A percentile compares a stretch with the other conserved stretches of the same genome.
Evolutionary conservation across 2,888 invertebrate genomes (phyloP).

Genomic region (Melinaea menophilus): DNA sequence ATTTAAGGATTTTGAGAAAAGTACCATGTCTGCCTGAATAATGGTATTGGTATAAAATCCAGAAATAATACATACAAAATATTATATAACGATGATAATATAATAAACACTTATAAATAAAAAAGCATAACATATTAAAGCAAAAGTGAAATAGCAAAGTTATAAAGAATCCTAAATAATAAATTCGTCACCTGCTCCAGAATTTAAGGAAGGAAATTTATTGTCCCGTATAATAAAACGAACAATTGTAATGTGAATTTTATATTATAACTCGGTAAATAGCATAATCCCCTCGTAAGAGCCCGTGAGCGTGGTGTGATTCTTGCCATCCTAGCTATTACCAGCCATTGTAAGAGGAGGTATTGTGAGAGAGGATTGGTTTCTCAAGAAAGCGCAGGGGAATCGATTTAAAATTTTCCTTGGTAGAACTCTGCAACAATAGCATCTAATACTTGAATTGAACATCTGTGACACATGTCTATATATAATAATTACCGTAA

Average conservation of each 20-base stretch:
- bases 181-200: neutral
- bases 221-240: conserved; percentile 13
- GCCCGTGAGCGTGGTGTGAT: conserved; percentile 54
- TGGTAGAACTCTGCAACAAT: conserved; percentile 66
- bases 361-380: conserved; percentile 73
- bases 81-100: no score
- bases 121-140: no score
- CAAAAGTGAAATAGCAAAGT: no score
- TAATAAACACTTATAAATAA: no score
- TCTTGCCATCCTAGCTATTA: conserved; percentile 60
- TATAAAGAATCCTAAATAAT: neutral
- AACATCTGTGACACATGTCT: conserved; percentile 47
- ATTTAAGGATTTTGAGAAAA: no score
- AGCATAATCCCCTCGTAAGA: conserved; percentile 61
- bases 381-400: conserved; percentile 65
- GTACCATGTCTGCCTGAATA: no score
- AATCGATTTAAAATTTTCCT: conserved; percentile 74
- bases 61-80: no score
- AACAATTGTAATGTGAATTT: conserved; percentile 30
- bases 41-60: no score
- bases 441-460: conserved; percentile 60
- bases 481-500: conserved; percentile 30
- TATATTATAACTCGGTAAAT: conserved; percentile 49
- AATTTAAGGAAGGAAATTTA: neutral
- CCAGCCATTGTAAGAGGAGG: conserved; percentile 63